Evolutionary conservation across 2,888 invertebrate genomes (phyloP).

Genomic region (Vesta saturnalis): DNA sequence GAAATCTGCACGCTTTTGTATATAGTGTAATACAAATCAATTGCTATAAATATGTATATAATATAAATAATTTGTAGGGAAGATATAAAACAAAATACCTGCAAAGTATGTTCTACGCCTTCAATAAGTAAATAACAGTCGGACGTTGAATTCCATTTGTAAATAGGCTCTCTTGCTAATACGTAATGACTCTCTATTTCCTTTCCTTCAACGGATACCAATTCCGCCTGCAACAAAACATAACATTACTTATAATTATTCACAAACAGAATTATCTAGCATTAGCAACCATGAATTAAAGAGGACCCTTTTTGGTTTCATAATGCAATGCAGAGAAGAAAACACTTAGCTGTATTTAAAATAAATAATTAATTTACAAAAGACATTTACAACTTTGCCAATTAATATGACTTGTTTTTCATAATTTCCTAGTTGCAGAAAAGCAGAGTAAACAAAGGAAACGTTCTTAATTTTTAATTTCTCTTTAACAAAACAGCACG

Average conservation of each 20-base stretch:
- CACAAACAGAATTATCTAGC: no score
- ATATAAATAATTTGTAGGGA: no score
- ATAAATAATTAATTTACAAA: no score
- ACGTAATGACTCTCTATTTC: conserved; percentile 77
- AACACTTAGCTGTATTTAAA: no score
- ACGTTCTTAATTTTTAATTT: neutral
- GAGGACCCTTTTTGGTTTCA: no score
- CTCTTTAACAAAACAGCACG: neutral
- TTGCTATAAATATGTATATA: no score
- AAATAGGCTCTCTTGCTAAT: conserved; percentile 70
- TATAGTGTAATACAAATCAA: no score
- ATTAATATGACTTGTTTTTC: neutral
- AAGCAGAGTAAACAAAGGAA: neutral
- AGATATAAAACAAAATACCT: no score
- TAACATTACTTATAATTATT: neutral
- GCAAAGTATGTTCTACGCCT: conserved; percentile 71
- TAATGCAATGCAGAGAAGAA: no score
- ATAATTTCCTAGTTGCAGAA: neutral
- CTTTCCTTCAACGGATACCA: conserved; percentile 75
- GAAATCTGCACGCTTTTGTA: no score
- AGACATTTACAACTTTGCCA: neutral
- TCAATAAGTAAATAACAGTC: conserved; percentile 74
- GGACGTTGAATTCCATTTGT: conserved; percentile 74
- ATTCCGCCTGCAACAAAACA: conserved; percentile 67
- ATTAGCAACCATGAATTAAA: no score